These are phyloP conservation scores for Bombyx mori DNA, from an alignment of 1,140 invertebrate genomes.

Conservation along the genomic window ASM3026992v2 NC_085129.1:7077501-7078000, in stretches of 20 bases:
- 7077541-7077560: constrained; percentile 63
- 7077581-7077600: constrained; percentile 52
- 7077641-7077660: constrained; percentile 68
- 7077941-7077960: background rate
- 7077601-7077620: constrained; percentile 52
- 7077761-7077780: too few relatives aligned
- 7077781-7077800: background rate
- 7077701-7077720: constrained; percentile 7
- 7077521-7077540: constrained; percentile 69
- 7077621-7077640: constrained; percentile 61
- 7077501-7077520: constrained; percentile 68
- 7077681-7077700: constrained; percentile 56
- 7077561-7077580: constrained; percentile 58
- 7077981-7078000: too few relatives aligned
- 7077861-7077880: background rate
- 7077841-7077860: background rate
- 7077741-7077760: too few relatives aligned
- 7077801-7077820: background rate
- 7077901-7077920: too few relatives aligned
- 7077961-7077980: constrained; percentile 5
- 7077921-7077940: background rate
- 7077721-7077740: too few relatives aligned
- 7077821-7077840: background rate
- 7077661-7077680: constrained; percentile 65
- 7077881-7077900: background rate